phyloP scores from a whole-genome alignment of 2,888 invertebrate species.

The Agrotis clavis region DNA sequence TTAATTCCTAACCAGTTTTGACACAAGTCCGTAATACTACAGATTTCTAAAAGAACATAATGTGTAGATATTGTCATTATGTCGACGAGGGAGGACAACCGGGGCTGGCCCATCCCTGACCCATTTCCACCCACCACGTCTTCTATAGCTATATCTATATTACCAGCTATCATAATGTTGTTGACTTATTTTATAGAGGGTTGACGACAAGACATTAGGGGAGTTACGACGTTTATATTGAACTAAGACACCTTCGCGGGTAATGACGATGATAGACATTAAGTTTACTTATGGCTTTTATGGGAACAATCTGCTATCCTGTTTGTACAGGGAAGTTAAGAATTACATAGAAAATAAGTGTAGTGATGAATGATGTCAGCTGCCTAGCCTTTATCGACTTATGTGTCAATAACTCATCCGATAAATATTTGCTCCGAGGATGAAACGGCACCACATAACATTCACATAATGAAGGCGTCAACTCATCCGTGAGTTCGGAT shows the following conservation, averaged over 20 bases:
- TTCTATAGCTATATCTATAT: conserved; percentile 12
- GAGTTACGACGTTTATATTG: conserved; percentile 5
- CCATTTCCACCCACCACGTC: conserved; percentile 41
- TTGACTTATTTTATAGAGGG: conserved; percentile 48
- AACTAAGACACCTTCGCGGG: background rate
- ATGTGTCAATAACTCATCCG: too few species aligned
- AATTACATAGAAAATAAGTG: background rate
- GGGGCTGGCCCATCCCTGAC: conserved; percentile 53
- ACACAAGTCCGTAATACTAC: background rate
- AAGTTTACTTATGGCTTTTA: background rate
- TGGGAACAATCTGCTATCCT: background rate
- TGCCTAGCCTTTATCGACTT: background rate
- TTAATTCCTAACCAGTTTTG: background rate
- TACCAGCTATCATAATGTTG: conserved; percentile 36
- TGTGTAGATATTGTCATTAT: conserved; percentile 9
- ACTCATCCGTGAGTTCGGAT: too few species aligned
- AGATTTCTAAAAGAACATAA: conserved; percentile 18
- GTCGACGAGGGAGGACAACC: conserved; percentile 25
- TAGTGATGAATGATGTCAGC: too few species aligned
- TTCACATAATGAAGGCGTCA: too few species aligned
- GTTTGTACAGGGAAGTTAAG: background rate
- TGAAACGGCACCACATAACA: too few species aligned
- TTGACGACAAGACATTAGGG: conserved; percentile 28
- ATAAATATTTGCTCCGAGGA: too few species aligned
- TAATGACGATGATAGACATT: background rate